Base-by-base conservation (phyloP, 2,888 invertebrate genomes). In the Scaptodrosophila latifasciaeformis region DNA sequence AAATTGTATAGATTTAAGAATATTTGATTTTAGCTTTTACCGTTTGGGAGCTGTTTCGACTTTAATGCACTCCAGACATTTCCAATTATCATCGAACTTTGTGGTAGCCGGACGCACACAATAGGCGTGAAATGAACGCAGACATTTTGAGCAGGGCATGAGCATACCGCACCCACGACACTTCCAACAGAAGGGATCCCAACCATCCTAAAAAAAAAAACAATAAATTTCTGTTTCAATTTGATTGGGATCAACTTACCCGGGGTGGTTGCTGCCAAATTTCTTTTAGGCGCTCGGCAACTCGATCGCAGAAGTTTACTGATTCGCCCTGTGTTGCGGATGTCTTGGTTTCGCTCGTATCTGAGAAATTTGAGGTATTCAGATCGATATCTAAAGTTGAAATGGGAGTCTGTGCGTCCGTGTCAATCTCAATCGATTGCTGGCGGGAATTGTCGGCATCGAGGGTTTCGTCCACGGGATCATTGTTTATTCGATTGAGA, bases 171-270 rank as follows among this genome's bases (percentile, higher is more conserved):
- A 91, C 80, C 92, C 91, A 81, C 96, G 96, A 79, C 97, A 97
- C 60, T 93, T 88, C 96, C 97, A 98, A 85, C 97, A 98, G 85
- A 92, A 97, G 12, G 90, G 88, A 85, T 96, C 96, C 81, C 89
- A 88, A 18, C 89, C 88, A 35, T 76, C 76, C 89, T 89, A 56
- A 35, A 84, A 15, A 15, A 29, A 42, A 24, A 34, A 34, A 18
- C 7, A 1, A 1, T 17, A 3, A 31, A 5, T 35, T 9, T 10
- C 10, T 2, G 9, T 1, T 1, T 12, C 12, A 13, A n/a, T 43
- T 39, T 15, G 9, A 29, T 7, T 37, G 7, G 2, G n/a, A 17
- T 3, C 1, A 2, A 17, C 58, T 67, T 59, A 84, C 85, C 70
- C 74, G 76, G 6, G 85, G 82, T 9, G 86, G 76, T 18, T 80